These are phyloP conservation scores for Eriocheir sinensis DNA, from an alignment of 1,140 invertebrate genomes.

Conservation along the genomic window DNA sequence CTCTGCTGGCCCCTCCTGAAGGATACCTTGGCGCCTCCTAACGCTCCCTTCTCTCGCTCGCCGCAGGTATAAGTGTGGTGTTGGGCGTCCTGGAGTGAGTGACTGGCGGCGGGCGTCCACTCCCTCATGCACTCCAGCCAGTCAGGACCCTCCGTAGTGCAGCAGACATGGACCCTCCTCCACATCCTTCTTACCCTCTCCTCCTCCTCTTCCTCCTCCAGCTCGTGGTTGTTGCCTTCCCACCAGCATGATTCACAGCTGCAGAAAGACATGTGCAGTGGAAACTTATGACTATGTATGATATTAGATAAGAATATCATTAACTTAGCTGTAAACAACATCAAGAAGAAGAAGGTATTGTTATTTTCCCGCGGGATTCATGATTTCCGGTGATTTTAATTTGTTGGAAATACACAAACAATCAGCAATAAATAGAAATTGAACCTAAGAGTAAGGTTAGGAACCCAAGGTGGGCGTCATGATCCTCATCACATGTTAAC, in stretches of 20 bases:
- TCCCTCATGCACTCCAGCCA: conserved; percentile 2
- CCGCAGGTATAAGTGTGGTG: conserved; percentile 46
- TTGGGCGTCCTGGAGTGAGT: conserved; percentile 31
- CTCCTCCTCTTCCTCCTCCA: neutral
- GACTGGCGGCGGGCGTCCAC: conserved; percentile 12
- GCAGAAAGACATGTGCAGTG: neutral
- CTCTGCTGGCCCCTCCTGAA: no score
- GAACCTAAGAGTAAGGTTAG: neutral
- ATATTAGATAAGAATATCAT: neutral
- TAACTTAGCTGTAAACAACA: neutral
- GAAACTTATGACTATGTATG: neutral
- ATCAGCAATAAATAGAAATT: conserved; percentile 13
- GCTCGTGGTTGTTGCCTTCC: neutral
- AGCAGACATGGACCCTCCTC: neutral
- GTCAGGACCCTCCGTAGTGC: conserved; percentile 10
- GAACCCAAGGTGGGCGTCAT: neutral
- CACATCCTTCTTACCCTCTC: neutral
- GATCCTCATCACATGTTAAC: neutral
- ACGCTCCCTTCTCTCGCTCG: neutral
- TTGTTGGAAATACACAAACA: neutral
- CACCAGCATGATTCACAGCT: conserved; percentile 12
- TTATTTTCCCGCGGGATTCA: neutral
- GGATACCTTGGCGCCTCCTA: no score
- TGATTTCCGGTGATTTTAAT: neutral
- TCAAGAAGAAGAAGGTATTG: neutral